Percentiles rank a stretch among this genome's conserved stretches.
These are phyloP conservation scores for Bujurquina vittata DNA, from an alignment of 2,113 vertebrate species.

Conservation along the genomic window DNA sequence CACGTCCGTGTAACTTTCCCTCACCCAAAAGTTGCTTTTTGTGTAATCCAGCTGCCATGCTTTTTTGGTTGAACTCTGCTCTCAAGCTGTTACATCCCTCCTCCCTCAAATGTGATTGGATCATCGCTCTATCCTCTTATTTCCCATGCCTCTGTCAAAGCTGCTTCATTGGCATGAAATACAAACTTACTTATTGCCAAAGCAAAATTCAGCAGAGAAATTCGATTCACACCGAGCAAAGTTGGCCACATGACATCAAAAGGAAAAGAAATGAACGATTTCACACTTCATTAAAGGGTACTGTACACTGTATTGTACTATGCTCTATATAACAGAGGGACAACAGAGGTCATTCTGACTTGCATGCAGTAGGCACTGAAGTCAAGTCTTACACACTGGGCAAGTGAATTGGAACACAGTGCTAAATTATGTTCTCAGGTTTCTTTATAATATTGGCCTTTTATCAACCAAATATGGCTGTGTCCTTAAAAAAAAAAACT, in stretches of 20 bases:
- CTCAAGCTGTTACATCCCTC: constrained; percentile 47
- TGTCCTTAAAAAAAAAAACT: not conserved
- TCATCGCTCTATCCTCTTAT: constrained; percentile 67
- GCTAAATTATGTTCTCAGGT: too few species aligned
- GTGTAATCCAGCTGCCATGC: constrained; percentile 45
- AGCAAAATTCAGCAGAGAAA: constrained; percentile 28
- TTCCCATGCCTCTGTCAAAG: constrained; percentile 48
- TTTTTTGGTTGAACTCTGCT: constrained; percentile 47
- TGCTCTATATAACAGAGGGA: not conserved
- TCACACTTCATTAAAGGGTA: not conserved
- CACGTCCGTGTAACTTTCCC: constrained; percentile 7
- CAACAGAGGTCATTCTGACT: too few species aligned
- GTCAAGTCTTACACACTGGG: too few species aligned
- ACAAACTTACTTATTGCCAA: constrained; percentile 30
- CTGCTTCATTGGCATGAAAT: constrained; percentile 61
- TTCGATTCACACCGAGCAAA: constrained; percentile 6
- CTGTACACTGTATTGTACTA: not conserved
- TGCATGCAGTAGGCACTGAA: too few species aligned
- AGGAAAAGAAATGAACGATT: not conserved
- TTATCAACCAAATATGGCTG: not conserved
- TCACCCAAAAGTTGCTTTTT: constrained; percentile 15
- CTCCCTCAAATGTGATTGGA: constrained; percentile 57
- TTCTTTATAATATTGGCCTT: not conserved
- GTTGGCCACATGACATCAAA: not conserved
- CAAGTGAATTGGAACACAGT: too few species aligned